These are phyloP conservation scores for Phodopus roborovskii DNA, from an alignment of 2,113 vertebrate species.

Conservation along the genomic window DNA sequence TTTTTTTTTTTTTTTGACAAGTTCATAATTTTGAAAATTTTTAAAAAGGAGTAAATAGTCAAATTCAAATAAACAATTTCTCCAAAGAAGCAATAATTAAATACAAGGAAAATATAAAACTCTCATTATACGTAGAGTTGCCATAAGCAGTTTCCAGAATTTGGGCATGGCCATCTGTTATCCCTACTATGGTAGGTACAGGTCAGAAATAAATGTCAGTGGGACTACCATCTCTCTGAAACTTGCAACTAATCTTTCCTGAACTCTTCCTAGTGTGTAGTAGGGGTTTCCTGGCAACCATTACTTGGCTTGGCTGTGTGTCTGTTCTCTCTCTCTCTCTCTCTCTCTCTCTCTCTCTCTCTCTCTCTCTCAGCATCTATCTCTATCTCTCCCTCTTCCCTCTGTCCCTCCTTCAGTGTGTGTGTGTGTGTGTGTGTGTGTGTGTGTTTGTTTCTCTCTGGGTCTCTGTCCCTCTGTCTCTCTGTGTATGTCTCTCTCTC, in stretches of 20 bases:
- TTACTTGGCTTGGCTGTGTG: background rate
- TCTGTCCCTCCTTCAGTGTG: no score
- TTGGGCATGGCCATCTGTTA: background rate
- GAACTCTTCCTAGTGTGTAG: background rate
- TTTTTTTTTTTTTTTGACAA: background rate
- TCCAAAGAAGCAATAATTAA: conserved; percentile 19
- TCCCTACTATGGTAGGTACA: background rate
- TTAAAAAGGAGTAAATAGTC: background rate
- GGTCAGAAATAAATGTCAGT: background rate
- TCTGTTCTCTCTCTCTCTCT: background rate
- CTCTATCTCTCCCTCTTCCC: background rate
- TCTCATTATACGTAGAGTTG: background rate
- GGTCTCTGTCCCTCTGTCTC: background rate
- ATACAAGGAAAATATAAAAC: background rate
- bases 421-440: no score
- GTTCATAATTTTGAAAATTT: background rate
- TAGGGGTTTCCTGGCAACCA: background rate
- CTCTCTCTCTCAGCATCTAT: background rate
- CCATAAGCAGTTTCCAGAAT: background rate
- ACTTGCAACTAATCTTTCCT: background rate
- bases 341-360: background rate
- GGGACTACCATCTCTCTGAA: background rate
- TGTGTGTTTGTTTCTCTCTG: background rate
- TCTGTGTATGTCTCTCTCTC: background rate
- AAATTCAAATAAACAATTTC: conserved; percentile 20